Evolutionary conservation across 2,113 vertebrate species (phyloP).

Genomic region (Madoqua kirkii): DNA sequence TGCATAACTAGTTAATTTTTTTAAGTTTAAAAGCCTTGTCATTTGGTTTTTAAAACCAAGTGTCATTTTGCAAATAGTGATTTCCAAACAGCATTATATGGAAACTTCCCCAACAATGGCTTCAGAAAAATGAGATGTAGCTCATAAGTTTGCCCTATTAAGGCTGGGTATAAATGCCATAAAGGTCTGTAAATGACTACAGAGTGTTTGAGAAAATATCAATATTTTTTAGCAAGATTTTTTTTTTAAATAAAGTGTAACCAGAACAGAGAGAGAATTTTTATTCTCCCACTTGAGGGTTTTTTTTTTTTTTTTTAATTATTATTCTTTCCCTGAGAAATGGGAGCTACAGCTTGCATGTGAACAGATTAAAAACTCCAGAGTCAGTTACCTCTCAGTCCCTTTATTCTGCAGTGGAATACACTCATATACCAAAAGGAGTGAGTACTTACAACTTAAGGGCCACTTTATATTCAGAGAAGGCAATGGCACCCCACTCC

Average conservation of each 20-base stretch:
- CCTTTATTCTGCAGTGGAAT: not conserved
- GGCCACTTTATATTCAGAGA: not conserved
- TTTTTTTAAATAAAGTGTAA: not conserved
- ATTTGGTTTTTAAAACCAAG: not conserved
- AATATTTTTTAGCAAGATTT: not conserved
- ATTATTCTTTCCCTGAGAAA: not conserved
- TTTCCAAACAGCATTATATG: not conserved
- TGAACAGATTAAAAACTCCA: not conserved
- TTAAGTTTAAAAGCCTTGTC: not conserved
- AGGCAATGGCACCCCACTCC: too few species aligned
- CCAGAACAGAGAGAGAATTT: not conserved
- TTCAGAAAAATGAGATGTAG: not conserved
- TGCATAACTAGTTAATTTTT: not conserved
- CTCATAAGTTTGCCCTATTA: not conserved
- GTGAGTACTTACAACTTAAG: not conserved
- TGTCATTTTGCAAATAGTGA: not conserved
- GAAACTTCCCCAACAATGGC: not conserved
- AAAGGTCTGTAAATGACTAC: not conserved
- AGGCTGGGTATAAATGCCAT: not conserved
- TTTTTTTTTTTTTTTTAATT: not conserved
- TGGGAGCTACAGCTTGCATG: not conserved
- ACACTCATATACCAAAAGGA: not conserved
- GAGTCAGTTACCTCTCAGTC: not conserved
- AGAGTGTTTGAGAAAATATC: not conserved
- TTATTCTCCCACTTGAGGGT: not conserved